Percentiles rank a stretch among this genome's conserved stretches.
phyloP scores from a whole-genome alignment of 2,113 vertebrate genomes.

The Rhinoderma darwinii region DNA sequence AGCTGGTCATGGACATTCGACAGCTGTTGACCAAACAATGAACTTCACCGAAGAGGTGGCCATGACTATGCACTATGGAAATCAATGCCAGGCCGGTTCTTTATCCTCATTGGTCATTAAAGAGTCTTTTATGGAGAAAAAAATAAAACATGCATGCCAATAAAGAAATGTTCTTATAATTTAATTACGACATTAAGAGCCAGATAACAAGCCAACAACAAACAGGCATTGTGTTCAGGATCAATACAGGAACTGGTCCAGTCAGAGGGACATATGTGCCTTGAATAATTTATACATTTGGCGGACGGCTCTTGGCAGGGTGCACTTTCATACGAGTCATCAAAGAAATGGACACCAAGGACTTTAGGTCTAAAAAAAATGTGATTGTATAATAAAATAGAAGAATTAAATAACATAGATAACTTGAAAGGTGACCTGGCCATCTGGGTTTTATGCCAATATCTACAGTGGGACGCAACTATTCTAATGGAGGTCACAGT shows the following conservation, averaged over 20 bases:
- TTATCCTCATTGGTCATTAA: not conserved
- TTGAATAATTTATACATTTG: not conserved
- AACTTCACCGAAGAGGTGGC: not conserved
- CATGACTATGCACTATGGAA: not conserved
- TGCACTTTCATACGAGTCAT: not conserved
- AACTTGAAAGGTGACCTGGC: not conserved
- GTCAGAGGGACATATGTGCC: not conserved
- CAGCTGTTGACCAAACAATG: not conserved
- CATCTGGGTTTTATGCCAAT: not conserved
- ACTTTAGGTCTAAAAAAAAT: not conserved
- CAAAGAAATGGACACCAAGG: not conserved
- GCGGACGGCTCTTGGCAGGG: not conserved
- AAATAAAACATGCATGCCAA: not conserved
- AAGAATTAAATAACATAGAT: too few relatives aligned
- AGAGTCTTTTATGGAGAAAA: not conserved
- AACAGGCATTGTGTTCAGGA: not conserved
- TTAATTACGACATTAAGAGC: too few relatives aligned
- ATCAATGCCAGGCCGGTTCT: not conserved
- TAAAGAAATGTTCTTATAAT: not conserved
- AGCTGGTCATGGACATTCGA: not conserved
- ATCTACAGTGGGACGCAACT: conserved; percentile 2
- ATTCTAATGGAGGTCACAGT: not conserved
- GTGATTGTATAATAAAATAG: not conserved
- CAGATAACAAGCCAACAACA: not conserved
- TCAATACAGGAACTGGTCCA: not conserved